These are phyloP conservation scores for Thunnus thynnus DNA, from an alignment of 2,113 vertebrate genomes.

Conservation along the genomic window DNA sequence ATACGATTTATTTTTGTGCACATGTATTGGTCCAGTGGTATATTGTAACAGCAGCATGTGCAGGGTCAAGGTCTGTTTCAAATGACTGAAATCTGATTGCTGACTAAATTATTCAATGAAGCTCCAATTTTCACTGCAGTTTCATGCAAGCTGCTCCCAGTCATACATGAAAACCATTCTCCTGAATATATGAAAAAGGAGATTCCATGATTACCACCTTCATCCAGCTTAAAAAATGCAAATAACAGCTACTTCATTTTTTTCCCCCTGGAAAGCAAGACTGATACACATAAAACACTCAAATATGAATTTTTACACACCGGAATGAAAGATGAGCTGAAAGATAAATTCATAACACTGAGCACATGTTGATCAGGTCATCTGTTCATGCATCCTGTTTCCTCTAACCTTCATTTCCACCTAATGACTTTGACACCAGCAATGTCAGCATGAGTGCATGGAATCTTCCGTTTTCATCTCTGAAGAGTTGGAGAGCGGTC, in stretches of 20 bases:
- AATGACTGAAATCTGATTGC: conserved; percentile 42
- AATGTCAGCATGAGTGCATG: conserved; percentile 24
- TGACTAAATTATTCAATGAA: conserved; percentile 45
- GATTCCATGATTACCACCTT: conserved; percentile 1
- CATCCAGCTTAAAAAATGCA: conserved; percentile 4
- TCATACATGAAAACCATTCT: conserved; percentile 11
- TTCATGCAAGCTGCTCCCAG: background rate
- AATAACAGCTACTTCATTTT: conserved; percentile 7
- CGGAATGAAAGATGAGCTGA: conserved; percentile 18
- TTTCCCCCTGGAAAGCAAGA: conserved; percentile 7
- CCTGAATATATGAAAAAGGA: background rate
- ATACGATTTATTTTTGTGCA: background rate
- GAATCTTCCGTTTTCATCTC: conserved; percentile 60
- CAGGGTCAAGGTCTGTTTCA: conserved; percentile 2
- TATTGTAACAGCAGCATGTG: background rate
- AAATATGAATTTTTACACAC: background rate
- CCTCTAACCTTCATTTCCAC: background rate
- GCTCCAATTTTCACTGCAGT: background rate
- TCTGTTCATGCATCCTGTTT: conserved; percentile 11
- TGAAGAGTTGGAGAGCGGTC: conserved; percentile 20
- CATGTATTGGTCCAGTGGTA: background rate
- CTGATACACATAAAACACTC: conserved; percentile 9
- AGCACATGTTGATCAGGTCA: conserved; percentile 12
- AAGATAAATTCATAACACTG: conserved; percentile 22
- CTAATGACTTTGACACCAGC: conserved; percentile 15